Evolutionary conservation across 2,113 vertebrate genomes (phyloP), one percentile per base, ranked within the genome.

Genomic region (Solea solea): DNA sequence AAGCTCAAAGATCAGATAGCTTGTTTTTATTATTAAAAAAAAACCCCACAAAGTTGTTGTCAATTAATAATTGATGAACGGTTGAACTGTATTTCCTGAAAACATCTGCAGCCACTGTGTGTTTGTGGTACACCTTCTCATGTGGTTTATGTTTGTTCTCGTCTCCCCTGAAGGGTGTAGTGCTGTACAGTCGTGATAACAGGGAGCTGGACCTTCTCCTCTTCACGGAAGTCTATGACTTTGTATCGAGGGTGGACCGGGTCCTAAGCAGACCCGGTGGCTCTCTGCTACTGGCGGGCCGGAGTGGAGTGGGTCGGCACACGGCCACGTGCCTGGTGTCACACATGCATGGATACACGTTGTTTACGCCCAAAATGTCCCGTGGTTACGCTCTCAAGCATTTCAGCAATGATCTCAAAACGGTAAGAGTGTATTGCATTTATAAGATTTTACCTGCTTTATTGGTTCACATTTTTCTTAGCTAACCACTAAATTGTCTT

Each of bases 391-490:
- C 92, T 9, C 86, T 96, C 21, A 99, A 99, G 80, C 95, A 99
- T 42, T 99, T 99, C 92, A 97, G 88, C 91, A 96, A 87, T 72
- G 97, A 99, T 87, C 95, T 99, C 15, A 99, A 97, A 89, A 84
- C 89, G 51, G 98, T 97, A 88, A 89, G 87, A 46, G 34, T 13
- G 16, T 10, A 34, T 74, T 27, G 7, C 27, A 12, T 48, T 64
- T 15, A 15, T 44, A 39, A 16, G 25, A 60, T 65, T 79, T 74
- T 55, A 27, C 64, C 2, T 0, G 6, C 40, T 52, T 7, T 41
- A 14, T 42, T 49, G 13, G 0, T 50, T 66, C 5, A 41, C 10
- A 64, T 52, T 63, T 34, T 53, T 41, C 57, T 4, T 34, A 58
- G 14, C 9, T 42, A 55, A 66, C 21, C 21, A 9, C 65, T 7